Evolutionary conservation across 2,113 vertebrate genomes (phyloP), one percentile per base, ranked within the genome.

Genomic region (Bubo blakistoni): DNA sequence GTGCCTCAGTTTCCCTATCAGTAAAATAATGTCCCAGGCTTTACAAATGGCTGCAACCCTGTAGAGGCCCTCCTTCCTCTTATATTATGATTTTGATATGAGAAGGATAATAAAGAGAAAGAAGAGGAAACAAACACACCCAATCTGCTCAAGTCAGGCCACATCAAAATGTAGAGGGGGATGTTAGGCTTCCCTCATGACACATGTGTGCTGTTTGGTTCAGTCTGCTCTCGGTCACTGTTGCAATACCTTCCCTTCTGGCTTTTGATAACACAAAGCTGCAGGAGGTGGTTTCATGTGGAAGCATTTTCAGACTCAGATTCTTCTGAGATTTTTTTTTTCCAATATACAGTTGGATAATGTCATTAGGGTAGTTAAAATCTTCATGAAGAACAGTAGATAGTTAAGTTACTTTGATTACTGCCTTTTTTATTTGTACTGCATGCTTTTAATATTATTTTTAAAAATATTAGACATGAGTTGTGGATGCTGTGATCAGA

Each of bases 181-280:
- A 4, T 26, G 29, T 63, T 71, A 29, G 46, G 20, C 80, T 90
- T 80, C 20, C 34, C n/a, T 11, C 1, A 1, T 47, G 7, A 13
- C 16, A 13, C 49, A 9, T 0, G 0, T 3, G 13, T 30, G 15
- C 36, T 2, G 2, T 73, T 63, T 27, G 26, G 15, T 54, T 80
- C 34, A 19, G 0, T 27, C n/a, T 47, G 22, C 57, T 63, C 58
- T 47, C 42, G 2, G 11, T 21, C 54, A 3, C n/a, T 40, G 12
- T 5, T 65, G 46, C 32, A 7, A 3, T 27, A 17, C 40, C 58
- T 77, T 82, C 66, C 24, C 71, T 51, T 52, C 71, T 88, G 66
- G 16, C 70, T 76, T 55, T 34, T 36, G 63, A 2, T 81, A 57
- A 21, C 21, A n/a, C 26, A 55, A 13, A 55, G 22, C n/a, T 70